A percentile compares a stretch with the other conserved stretches of the same genome.
phyloP scores from a whole-genome alignment of 53 echinoderm and acorn worm species.

The Antedon mediterranea region DNA sequence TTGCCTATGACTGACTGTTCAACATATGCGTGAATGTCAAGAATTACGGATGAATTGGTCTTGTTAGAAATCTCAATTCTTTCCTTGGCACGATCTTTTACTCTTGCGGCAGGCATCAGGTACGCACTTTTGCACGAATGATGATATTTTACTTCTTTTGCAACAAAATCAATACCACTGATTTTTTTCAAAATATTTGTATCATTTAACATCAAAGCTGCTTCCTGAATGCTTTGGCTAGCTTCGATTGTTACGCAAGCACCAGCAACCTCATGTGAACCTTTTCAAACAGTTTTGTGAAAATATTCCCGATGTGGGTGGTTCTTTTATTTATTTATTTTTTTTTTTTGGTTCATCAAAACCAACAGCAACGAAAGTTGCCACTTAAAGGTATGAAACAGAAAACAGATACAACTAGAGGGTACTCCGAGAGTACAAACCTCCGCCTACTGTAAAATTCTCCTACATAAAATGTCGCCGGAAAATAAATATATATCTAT shows the following conservation, averaged over 20 bases:
- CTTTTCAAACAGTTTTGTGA: background rate
- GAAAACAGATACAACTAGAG: no score
- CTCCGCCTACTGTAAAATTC: no score
- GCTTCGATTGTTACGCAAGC: slow-evolving; percentile 16
- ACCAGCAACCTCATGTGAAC: background rate
- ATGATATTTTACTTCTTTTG: slow-evolving; percentile 15
- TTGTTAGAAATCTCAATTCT: background rate
- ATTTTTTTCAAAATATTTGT: slow-evolving; percentile 4
- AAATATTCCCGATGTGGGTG: slow-evolving; percentile 3
- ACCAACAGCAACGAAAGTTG: no score
- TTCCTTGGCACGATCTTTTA: background rate
- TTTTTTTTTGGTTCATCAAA: no score
- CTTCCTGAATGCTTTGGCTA: slow-evolving; percentile 5
- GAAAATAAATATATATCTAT: no score
- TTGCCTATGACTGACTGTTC: background rate
- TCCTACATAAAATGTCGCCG: no score
- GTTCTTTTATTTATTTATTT: no score
- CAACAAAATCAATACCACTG: slow-evolving; percentile 4
- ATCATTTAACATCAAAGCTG: slow-evolving; percentile 1
- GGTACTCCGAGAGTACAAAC: no score
- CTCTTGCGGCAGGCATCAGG: background rate
- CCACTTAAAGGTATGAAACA: no score
- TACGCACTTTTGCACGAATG: slow-evolving; percentile 11
- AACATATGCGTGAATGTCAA: background rate
- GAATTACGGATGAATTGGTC: background rate